Evolutionary conservation across 2,113 vertebrate species (phyloP).

Genomic region (Phrynosoma blainvillii): DNA sequence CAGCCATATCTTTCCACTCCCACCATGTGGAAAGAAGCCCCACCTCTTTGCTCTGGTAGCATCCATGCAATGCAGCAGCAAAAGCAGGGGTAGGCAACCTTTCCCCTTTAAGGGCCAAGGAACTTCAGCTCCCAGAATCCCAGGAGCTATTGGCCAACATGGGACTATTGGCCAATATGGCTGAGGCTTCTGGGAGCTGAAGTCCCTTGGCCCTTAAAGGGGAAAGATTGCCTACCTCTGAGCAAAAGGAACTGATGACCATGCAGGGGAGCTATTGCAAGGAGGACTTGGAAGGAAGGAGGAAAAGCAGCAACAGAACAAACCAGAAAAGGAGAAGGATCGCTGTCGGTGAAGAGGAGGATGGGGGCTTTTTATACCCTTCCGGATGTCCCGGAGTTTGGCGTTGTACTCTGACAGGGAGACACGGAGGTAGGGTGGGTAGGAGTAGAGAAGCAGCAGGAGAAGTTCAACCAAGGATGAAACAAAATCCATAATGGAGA

Average conservation of each 20-base stretch:
- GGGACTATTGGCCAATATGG: no score
- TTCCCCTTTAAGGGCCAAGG: no score
- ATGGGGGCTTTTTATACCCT: slow-evolving; percentile 69
- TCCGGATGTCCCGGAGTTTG: slow-evolving; percentile 83
- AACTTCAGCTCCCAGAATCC: no score
- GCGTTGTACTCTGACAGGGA: slow-evolving; percentile 89
- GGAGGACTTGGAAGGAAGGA: not conserved
- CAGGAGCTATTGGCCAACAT: no score
- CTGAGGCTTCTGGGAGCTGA: no score
- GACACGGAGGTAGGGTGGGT: slow-evolving; percentile 24
- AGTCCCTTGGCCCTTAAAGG: no score
- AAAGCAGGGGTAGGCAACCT: no score
- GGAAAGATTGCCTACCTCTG: no score
- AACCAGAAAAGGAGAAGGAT: slow-evolving; percentile 90
- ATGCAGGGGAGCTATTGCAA: slow-evolving; percentile 47
- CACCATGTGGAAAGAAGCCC: not conserved
- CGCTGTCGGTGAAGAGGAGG: slow-evolving; percentile 82
- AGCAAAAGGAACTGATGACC: slow-evolving; percentile 13
- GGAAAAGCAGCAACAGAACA: slow-evolving; percentile 70
- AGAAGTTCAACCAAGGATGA: slow-evolving; percentile 66
- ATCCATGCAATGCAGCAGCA: not conserved
- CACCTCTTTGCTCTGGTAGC: not conserved
- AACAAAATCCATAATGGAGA: slow-evolving; percentile 53
- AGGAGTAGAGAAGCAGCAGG: slow-evolving; percentile 42
- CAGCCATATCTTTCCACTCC: not conserved